Conservation (phyloP, 1,140 invertebrate species). For the Manduca sexta region DNA sequence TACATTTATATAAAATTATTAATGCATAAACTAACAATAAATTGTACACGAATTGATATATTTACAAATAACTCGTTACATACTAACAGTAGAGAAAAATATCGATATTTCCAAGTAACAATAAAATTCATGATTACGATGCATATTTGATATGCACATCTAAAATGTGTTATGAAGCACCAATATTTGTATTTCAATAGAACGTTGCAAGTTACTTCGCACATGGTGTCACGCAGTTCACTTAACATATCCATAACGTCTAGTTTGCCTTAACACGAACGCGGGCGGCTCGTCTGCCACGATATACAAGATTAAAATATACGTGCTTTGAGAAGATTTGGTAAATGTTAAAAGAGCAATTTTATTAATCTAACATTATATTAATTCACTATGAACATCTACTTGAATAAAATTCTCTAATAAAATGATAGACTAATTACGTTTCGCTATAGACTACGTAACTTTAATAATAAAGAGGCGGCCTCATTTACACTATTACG, state of each 20-base stretch:
- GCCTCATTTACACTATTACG: constrained; percentile 50
- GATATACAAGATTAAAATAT: constrained; percentile 6
- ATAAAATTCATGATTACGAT: constrained; percentile 19
- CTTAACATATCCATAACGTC: too few relatives aligned
- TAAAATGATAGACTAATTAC: constrained; percentile 41
- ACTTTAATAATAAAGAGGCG: constrained; percentile 51
- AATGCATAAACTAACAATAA: constrained; percentile 8
- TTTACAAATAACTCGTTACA: constrained; percentile 17
- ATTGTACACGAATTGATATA: constrained; percentile 11
- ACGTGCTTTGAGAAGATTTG: constrained; percentile 48
- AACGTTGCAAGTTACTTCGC: background rate
- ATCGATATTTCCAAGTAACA: constrained; percentile 23
- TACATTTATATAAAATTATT: constrained; percentile 7
- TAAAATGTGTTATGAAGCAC: constrained; percentile 31
- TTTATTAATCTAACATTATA: constrained; percentile 37
- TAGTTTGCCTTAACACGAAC: background rate
- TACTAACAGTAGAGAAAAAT: constrained; percentile 20
- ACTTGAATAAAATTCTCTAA: constrained; percentile 41
- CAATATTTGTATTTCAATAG: constrained; percentile 16
- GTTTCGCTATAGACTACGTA: constrained; percentile 42
- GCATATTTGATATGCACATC: constrained; percentile 36
- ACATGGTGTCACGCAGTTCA: too few relatives aligned
- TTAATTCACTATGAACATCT: constrained; percentile 44
- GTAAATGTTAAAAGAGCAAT: constrained; percentile 50
- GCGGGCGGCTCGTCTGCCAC: too few relatives aligned